These are phyloP conservation scores for Campodea augens DNA, from an alignment of 1,140 invertebrate species.

Conservation along the genomic window DNA sequence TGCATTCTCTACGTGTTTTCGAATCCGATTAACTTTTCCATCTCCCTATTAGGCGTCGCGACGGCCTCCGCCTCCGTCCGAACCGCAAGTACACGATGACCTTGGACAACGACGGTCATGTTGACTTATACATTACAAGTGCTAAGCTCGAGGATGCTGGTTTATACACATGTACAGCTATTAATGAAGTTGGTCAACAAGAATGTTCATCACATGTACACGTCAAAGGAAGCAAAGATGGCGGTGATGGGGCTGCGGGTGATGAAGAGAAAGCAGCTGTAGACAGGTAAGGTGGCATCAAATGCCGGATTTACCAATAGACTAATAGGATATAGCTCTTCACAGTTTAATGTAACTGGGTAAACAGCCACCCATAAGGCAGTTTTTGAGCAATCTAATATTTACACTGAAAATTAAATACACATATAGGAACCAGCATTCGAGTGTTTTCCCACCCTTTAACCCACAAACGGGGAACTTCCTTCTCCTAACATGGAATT, in stretches of 20 bases:
- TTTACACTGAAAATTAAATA: too few relatives aligned
- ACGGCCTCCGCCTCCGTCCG: slow-evolving; percentile 47
- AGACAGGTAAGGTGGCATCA: too few relatives aligned
- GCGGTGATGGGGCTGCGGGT: background rate
- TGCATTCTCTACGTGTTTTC: too few relatives aligned
- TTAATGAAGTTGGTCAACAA: slow-evolving; percentile 61
- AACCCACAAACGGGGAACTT: too few relatives aligned
- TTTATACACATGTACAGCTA: slow-evolving; percentile 67
- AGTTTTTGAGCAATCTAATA: too few relatives aligned
- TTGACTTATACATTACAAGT: slow-evolving; percentile 46
- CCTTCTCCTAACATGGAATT: too few relatives aligned
- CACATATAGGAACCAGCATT: too few relatives aligned
- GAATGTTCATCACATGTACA: slow-evolving; percentile 49
- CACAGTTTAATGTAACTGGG: too few relatives aligned
- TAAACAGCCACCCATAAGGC: too few relatives aligned
- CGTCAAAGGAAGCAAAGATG: background rate
- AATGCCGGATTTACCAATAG: too few relatives aligned
- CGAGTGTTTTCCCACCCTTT: too few relatives aligned
- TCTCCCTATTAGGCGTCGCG: slow-evolving; percentile 32
- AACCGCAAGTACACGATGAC: slow-evolving; percentile 52
- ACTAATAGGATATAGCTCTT: too few relatives aligned
- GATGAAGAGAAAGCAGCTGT: slow-evolving; percentile 9
- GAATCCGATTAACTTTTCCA: background rate
- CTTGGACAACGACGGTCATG: slow-evolving; percentile 52
- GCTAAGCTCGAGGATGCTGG: slow-evolving; percentile 52